phyloP scores from a whole-genome alignment of 2,888 invertebrate genomes.

The Catocala nupta region DNA sequence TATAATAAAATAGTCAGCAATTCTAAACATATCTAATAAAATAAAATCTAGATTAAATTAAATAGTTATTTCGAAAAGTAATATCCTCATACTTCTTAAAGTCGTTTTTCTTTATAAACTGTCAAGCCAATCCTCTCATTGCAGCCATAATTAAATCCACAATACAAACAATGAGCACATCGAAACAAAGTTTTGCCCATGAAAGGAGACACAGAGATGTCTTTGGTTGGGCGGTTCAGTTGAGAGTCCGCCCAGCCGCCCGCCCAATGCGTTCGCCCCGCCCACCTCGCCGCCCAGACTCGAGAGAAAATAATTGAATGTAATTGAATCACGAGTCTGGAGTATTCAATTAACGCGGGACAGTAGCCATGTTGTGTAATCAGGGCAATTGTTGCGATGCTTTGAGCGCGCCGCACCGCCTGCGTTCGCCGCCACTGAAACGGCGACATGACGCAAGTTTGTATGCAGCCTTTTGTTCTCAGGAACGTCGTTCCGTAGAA shows the following conservation, averaged over 20 bases:
- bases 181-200: conserved; percentile 28
- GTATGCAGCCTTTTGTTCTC: conserved; percentile 19
- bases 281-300: conserved; percentile 69
- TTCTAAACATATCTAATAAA: too few species aligned
- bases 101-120: too few species aligned
- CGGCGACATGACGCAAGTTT: conserved; percentile 7
- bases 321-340: conserved; percentile 77
- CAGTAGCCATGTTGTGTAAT: conserved; percentile 63
- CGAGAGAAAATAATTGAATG: conserved; percentile 73
- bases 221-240: conserved; percentile 70
- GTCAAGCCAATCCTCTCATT: not conserved
- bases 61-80: too few species aligned
- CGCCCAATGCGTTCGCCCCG: conserved; percentile 74
- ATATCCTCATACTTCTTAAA: too few species aligned
- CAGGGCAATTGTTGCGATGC: conserved; percentile 67
- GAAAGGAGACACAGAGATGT: conserved; percentile 56
- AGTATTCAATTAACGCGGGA: conserved; percentile 76
- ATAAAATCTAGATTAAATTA: too few species aligned
- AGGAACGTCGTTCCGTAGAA: not conserved
- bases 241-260: conserved; percentile 69
- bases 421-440: too few species aligned
- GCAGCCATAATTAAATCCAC: conserved; percentile 14
- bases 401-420: conserved; percentile 2
- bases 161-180: conserved; percentile 34
- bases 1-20: too few species aligned